Base-by-base conservation (phyloP, 2,888 invertebrate species). In the Empis livida region DNA sequence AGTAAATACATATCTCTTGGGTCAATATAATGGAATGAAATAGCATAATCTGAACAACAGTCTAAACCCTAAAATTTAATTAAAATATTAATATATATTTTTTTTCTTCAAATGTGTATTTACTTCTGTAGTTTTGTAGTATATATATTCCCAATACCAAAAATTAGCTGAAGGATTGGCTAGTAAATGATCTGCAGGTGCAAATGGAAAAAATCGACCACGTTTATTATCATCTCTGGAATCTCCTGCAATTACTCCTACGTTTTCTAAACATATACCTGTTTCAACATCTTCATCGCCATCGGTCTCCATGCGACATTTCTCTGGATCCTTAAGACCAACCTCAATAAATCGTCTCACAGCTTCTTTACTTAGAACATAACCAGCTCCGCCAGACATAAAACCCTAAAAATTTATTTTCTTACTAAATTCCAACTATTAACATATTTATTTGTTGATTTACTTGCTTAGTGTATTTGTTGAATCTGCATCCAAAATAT, bases 121-220 rank as follows among this genome's bases (percentile, higher is more conserved):
- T 39, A 65, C 67, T 61, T 92, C 89, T 65, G 88, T 84, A 38
- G 84, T 80, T 38, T 91, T 84, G 61, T 97, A 96, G 71, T 82
- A 97, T 53, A 92, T 91, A 65, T 95, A 97, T 58, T 84, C 79
- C 91, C 92, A 95, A 67, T 94, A 96, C 97, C 97, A 99, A 65
- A 88, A 91, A 46, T 73, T 76, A 54, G 81, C 78, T 43, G 88
- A 82, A 58, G 85, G 85, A 46, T 82, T 86, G 0, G 96, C 95
- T 61, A 94, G 91, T 37, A 99, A 71, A 67, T 97, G 96, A 66
- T 91, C 88, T 56, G 90, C 87, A 0, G 97, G 96, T 4, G 87
- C 81, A 70, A 97, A 96, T 0, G 97, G 96, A 68, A 97, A 92
- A 72, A 99, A 99, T 38, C 95, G 75, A 1, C 95, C 94, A 11